phyloP scores from a whole-genome alignment of 2,888 invertebrate species.

The Plusia festucae region DNA sequence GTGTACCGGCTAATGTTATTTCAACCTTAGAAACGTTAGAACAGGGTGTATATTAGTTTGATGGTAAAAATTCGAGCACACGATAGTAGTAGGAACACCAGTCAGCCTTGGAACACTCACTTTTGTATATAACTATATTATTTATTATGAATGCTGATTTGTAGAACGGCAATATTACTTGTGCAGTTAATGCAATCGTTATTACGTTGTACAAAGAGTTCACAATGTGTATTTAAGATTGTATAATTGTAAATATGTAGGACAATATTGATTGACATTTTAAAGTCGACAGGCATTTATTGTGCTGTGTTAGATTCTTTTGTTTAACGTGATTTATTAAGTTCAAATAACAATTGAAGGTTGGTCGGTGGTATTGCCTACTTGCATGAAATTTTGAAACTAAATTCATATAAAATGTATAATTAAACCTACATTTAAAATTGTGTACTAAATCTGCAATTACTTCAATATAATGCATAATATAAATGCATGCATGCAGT shows the following conservation, averaged over 20 bases:
- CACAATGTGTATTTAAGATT: constrained; percentile 43
- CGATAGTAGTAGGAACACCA: constrained; percentile 67
- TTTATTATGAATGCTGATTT: constrained; percentile 73
- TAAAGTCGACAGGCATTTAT: constrained; percentile 63
- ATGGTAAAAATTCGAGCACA: constrained; percentile 68
- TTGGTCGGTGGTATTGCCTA: background rate
- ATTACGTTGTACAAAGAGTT: constrained; percentile 59
- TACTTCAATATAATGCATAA: too few species aligned
- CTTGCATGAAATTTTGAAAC: background rate
- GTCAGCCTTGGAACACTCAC: constrained; percentile 82
- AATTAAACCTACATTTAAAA: background rate
- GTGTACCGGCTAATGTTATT: constrained; percentile 29
- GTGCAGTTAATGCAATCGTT: constrained; percentile 56
- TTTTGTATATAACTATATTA: constrained; percentile 71
- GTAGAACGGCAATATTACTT: constrained; percentile 61
- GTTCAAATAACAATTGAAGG: constrained; percentile 20
- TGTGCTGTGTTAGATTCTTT: constrained; percentile 63
- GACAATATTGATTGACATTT: constrained; percentile 70
- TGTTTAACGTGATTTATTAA: constrained; percentile 52
- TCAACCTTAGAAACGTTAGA: constrained; percentile 55
- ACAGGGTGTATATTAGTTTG: constrained; percentile 67
- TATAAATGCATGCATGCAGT: too few species aligned
- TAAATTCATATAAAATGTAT: too few species aligned
- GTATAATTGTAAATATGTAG: constrained; percentile 49
- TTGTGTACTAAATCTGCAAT: background rate